Evolutionary conservation across 2,113 vertebrate species (phyloP).

Genomic region (Pseudolaguvia tuberculata): DNA sequence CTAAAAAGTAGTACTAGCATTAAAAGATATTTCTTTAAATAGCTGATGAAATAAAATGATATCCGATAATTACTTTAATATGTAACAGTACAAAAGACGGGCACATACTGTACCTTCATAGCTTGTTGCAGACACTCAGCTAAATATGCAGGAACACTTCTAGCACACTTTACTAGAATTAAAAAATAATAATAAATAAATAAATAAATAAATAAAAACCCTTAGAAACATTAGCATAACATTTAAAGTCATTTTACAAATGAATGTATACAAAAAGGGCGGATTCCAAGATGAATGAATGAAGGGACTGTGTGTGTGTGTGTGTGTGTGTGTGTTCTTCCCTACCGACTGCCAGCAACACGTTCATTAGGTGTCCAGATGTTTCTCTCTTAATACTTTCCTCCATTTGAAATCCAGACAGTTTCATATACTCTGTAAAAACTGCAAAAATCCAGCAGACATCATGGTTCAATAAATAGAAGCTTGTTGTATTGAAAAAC

Average conservation of each 20-base stretch:
- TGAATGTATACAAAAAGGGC: neutral
- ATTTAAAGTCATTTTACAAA: no score
- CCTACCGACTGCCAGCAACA: constrained; percentile 93
- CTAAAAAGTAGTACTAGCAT: neutral
- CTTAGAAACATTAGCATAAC: neutral
- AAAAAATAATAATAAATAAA: no score
- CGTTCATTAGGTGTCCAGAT: constrained; percentile 76
- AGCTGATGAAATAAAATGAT: neutral
- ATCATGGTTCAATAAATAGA: neutral
- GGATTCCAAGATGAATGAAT: no score
- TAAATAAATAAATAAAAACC: neutral
- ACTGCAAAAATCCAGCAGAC: constrained; percentile 65
- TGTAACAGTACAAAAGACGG: neutral
- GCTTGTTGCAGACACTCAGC: constrained; percentile 84
- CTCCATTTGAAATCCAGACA: constrained; percentile 89
- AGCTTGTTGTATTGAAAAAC: neutral
- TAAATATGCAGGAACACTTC: constrained; percentile 85
- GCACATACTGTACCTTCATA: constrained; percentile 85
- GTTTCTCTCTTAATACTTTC: constrained; percentile 91
- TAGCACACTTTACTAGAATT: constrained; percentile 83
- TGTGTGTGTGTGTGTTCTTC: constrained; percentile 55
- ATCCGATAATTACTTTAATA: neutral
- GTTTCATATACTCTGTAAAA: constrained; percentile 90
- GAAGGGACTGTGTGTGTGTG: neutral
- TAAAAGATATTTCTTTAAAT: neutral